Conservation (phyloP, 2,888 invertebrate species). For the Meliscaeva auricollis region DNA sequence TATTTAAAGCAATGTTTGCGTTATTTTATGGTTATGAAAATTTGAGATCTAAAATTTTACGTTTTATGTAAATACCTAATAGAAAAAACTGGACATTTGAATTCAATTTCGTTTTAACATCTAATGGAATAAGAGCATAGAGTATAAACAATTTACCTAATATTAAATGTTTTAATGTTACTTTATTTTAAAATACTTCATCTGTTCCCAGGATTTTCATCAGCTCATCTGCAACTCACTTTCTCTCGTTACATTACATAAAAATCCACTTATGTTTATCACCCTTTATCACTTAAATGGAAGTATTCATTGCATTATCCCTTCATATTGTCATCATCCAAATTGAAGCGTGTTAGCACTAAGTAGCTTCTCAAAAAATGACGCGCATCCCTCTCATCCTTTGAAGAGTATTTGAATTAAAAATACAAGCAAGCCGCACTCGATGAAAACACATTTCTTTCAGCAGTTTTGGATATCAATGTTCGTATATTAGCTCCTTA, state of each 20-base stretch:
- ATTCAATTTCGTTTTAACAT: too few species aligned
- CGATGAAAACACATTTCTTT: conserved; percentile 49
- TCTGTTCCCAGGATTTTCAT: neutral
- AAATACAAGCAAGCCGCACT: conserved; percentile 29
- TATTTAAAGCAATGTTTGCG: too few species aligned
- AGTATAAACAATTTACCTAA: too few species aligned
- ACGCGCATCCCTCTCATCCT: conserved; percentile 25
- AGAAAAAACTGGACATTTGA: too few species aligned
- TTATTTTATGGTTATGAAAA: too few species aligned
- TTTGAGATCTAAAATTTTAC: too few species aligned
- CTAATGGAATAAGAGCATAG: too few species aligned
- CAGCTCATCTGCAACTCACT: neutral
- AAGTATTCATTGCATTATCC: conserved; percentile 26
- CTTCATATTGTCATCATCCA: conserved; percentile 28
- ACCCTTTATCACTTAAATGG: conserved; percentile 36
- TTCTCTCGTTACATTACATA: conserved; percentile 42
- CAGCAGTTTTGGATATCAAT: conserved; percentile 35
- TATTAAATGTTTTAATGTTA: too few species aligned
- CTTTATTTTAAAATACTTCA: neutral
- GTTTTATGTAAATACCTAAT: too few species aligned
- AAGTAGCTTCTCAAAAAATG: conserved; percentile 33
- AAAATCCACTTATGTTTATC: conserved; percentile 53
- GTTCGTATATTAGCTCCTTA: conserved; percentile 43
- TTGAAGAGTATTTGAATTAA: conserved; percentile 21
- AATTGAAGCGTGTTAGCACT: conserved; percentile 71